Evolutionary conservation across 2,113 vertebrate genomes (phyloP), one percentile per base, ranked within the genome.

Genomic region (Electrona antarctica): DNA sequence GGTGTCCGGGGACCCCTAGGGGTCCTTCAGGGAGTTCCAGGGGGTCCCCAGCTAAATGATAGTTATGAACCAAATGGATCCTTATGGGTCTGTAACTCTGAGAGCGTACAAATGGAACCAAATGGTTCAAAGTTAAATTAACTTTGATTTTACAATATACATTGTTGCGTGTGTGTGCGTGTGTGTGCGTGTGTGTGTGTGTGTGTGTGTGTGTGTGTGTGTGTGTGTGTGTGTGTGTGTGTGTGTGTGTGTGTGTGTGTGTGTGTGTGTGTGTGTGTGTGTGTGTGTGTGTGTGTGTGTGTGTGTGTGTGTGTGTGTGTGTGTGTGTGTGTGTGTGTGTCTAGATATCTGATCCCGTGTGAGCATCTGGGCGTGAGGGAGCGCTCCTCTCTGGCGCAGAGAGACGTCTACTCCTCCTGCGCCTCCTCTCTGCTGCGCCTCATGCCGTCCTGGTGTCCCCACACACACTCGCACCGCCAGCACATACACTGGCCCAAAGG

Each of bases 331-430:
- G 7, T 69, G 56, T 78, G 4, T 45, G 7, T 85, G 46, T 84
- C 46, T 87, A 98, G 97, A 90, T 99, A 97, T 70, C 90, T 99
- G 83, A 90, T 98, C 78, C 95, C 97, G 0, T 98, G 97, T 81
- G 93, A 90, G 75, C 95, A 97, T 81, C 93, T 98, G 90, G 95
- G 94, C 94, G 69, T 90, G 82, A 95, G 90, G 68, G 95, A 95
- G 75, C 82, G 88, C 7, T 61, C 80, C 6, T 91, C 93, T 64
- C 91, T 99, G 73, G 93, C 89, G 75, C 94, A 95, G 73, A 91
- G 90, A 78, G 96, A 97, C 80, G 96, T 94, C 66, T 96, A 94
- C 73, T 97, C 96, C 2, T 92, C 92, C n/a, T 93, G 92, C 21
- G 95, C 97, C 0, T 92, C 95, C 78, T 95, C 93, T 69, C 91